These are phyloP conservation scores for Nothura maculosa DNA, from an alignment of 2,797 vertebrate species.

Conservation along the genomic window DNA sequence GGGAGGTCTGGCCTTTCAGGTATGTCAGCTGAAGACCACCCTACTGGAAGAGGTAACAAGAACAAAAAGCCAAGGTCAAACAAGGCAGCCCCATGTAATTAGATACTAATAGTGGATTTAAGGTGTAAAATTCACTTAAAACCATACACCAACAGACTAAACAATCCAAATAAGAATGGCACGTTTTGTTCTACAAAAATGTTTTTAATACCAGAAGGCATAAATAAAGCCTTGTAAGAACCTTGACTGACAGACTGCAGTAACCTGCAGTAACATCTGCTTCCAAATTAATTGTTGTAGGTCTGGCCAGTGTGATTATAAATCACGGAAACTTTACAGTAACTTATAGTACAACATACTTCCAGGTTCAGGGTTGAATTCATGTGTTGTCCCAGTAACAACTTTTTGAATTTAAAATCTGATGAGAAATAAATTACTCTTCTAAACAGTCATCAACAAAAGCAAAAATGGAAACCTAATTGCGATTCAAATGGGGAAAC, in stretches of 20 bases:
- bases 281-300: conserved; percentile 81
- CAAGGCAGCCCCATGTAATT: conserved; percentile 81
- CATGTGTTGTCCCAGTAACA: neutral
- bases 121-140: conserved; percentile 83
- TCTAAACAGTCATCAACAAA: neutral
- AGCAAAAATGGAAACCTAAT: neutral
- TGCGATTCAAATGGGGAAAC: neutral
- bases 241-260: conserved; percentile 78
- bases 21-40: conserved; percentile 87
- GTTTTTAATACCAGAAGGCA: conserved; percentile 84
- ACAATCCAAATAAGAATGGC: conserved; percentile 89
- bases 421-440: conserved; percentile 1
- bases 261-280: conserved; percentile 85
- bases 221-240: conserved; percentile 82
- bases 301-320: conserved; percentile 82
- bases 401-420: neutral
- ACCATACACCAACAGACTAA: conserved; percentile 90
- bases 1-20: conserved; percentile 85
- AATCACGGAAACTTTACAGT: conserved; percentile 13
- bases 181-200: conserved; percentile 86
- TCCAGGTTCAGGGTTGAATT: neutral
- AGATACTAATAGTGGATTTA: conserved; percentile 85
- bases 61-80: conserved; percentile 84
- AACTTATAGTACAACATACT: neutral
- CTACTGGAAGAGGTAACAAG: conserved; percentile 80